Evolutionary conservation across 2,113 vertebrate species (phyloP), one percentile per base, ranked within the genome.

Genomic region (Orthochromis malagaraziensis): DNA sequence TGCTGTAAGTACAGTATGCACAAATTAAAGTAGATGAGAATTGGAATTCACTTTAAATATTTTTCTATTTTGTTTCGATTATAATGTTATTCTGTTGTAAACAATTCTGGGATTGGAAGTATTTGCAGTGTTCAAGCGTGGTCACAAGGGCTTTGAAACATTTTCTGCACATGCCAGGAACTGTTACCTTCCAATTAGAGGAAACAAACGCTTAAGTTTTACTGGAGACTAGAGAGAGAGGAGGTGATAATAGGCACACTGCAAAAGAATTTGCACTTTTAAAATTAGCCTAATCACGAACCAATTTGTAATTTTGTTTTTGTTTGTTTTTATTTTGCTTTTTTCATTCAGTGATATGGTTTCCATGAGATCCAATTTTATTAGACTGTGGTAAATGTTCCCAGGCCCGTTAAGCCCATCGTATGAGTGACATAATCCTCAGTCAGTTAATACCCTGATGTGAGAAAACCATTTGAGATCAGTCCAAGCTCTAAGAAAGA

Each of bases 391-490:
- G 35, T 73, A 80, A 47, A 79, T 42, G 81, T 54, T 88, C 31
- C 63, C 83, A 65, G 84, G 24, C 16, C 40, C 17, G 45, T 29
- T 42, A 54, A 81, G n/a, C 9, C 33, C 35, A 55, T 24, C 40
- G 31, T 77, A 57, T 87, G 60, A 91, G 63, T 42, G 60, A 49
- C 51, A 53, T 83, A 86, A 86, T 26, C 31, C 58, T 51, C 29
- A 53, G 51, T 82, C 84, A 84, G 68, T 73, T 86, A 80, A 90
- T 82, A 79, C 89, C 38, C 82, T 81, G 60, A 68, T 87, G 88
- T 81, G 84, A 90, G 83, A 91, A 88, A 91, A 86, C 21, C 53
- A 79, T 42, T 87, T 7, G 7, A 83, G 83, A 92, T 91, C 81
- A 65, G 60, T 38, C 33, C 9, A 33, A 85, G 77, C 88, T 31